Evolutionary conservation across 2,797 vertebrate genomes (phyloP).

Genomic region (Sebastes itinus): DNA sequence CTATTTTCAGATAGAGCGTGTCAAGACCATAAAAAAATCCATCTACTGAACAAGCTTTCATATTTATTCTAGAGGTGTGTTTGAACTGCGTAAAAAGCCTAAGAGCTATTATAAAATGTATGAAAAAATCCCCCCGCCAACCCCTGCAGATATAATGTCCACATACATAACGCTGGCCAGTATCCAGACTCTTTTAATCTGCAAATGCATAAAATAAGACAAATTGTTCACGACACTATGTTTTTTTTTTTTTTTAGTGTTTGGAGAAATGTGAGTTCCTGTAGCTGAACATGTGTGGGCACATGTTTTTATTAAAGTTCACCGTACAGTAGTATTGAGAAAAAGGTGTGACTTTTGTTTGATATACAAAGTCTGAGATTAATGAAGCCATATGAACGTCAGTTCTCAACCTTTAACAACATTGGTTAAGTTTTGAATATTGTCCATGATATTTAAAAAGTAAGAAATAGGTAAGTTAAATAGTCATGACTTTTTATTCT

Average conservation of each 20-base stretch:
- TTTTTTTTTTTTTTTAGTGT: neutral
- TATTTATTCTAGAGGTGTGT: slow-evolving; percentile 43
- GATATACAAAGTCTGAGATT: neutral
- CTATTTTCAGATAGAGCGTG: slow-evolving; percentile 55
- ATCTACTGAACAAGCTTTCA: slow-evolving; percentile 55
- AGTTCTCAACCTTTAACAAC: neutral
- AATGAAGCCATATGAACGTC: neutral
- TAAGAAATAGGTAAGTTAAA: neutral
- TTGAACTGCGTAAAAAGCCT: slow-evolving; percentile 45
- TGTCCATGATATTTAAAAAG: neutral
- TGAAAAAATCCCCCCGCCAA: slow-evolving; percentile 13
- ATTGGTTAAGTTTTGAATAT: neutral
- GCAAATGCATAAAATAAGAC: slow-evolving; percentile 6
- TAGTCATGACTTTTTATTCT: neutral
- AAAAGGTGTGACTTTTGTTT: neutral
- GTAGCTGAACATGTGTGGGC: neutral
- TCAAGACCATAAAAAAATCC: slow-evolving; percentile 55
- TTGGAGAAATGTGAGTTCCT: neutral
- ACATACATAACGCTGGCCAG: neutral
- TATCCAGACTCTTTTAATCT: slow-evolving; percentile 5
- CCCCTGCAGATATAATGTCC: slow-evolving; percentile 15
- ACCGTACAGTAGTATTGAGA: neutral
- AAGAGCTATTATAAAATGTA: slow-evolving; percentile 41
- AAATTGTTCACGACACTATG: neutral
- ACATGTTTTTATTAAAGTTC: neutral